Evolutionary conservation across 2,113 vertebrate species (phyloP).

Genomic region (human (Homo sapiens)): GRCh38 chrX:103361501-103362000

Average conservation of each 20-base stretch:
- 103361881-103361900: constrained; percentile 19
- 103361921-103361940: constrained; percentile 22
- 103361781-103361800: not conserved
- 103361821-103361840: not conserved
- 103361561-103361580: not conserved
- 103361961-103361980: not conserved
- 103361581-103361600: not conserved
- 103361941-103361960: not conserved
- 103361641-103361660: not conserved
- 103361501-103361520: not conserved
- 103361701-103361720: constrained; percentile 1
- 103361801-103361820: not conserved
- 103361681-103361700: constrained; percentile 23
- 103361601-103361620: not conserved
- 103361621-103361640: constrained; percentile 23
- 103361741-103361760: not conserved
- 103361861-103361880: not conserved
- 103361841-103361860: constrained; percentile 1
- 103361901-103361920: not conserved
- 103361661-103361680: constrained; percentile 23
- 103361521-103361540: constrained; percentile 21
- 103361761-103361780: not conserved
- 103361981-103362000: constrained; percentile 10
- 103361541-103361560: not conserved
- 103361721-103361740: not conserved